Base-by-base conservation (phyloP, 2,888 invertebrate species). In the Caenorhabditis uteleia region DNA sequence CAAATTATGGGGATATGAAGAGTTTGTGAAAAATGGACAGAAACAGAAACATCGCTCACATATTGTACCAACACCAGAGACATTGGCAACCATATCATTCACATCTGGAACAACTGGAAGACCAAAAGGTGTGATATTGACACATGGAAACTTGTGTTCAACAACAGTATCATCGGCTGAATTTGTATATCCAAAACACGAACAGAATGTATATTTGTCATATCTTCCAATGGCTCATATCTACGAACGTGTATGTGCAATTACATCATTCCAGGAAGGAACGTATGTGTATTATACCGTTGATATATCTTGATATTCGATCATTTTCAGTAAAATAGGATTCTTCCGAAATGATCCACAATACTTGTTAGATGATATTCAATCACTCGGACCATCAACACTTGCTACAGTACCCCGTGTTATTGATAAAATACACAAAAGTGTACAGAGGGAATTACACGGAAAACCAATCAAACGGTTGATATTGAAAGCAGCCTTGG, bases 91-190 rank as follows among this genome's bases (percentile, higher is more conserved):
- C 3, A 65, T 65, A 31, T 59, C 58, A 23, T 65, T 59, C 38
- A 65, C 65, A n/a, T 59, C 58, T 27, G 65, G 65, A 44, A 65
- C 65, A 18, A 65, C 65, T 33, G 65, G 59, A 46, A 50, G 51
- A 31, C 65, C 65, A 14, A 65, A 65, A 31, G 65, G 65, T 6
- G 65, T 59, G 8, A 50, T 65, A 42, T 29, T 65, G 21, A 54
- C 65, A 20, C 65, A 65, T 29, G 6, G n/a, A 23, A 65, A 65
- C 27, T 10, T 65, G 31, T 43, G 46, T 21, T 29, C 62, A 1
- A 31, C 56, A 2, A 55, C 49, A 10, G 20, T 55, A 36, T 53
- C 61, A 7, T 55, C 46, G 10, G 58, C 40, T 23, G 58, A 58
- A 21, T 58, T 58, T 20, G 46, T 20, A 36, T 2, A 23, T 3